phyloP scores from a whole-genome alignment of 1,140 invertebrate species.

The Eufriesea mexicana region DNA sequence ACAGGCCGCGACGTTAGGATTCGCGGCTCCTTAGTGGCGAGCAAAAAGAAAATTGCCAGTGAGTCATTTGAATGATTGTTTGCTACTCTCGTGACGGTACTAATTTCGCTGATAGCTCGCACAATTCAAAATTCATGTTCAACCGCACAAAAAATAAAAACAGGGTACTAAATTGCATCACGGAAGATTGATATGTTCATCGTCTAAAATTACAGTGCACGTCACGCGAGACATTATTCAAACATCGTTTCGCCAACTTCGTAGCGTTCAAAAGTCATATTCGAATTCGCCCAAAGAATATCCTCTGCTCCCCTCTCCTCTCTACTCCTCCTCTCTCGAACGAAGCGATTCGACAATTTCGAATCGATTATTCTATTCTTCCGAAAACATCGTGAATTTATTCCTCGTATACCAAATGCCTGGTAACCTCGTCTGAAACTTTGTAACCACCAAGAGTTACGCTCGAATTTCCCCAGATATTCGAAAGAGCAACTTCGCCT shows the following conservation, averaged over 20 bases:
- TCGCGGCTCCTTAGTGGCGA: neutral
- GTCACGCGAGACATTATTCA: neutral
- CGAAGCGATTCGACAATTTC: too few species aligned
- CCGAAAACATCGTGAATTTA: neutral
- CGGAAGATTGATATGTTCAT: constrained; percentile 3
- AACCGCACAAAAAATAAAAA: neutral
- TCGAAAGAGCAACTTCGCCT: neutral
- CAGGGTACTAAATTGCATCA: neutral
- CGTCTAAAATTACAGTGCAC: neutral
- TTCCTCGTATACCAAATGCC: neutral
- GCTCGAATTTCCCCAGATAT: neutral
- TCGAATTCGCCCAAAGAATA: neutral
- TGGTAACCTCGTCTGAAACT: neutral
- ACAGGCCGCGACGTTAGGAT: neutral
- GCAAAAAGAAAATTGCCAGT: neutral
- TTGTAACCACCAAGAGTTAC: neutral
- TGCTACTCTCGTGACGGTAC: neutral
- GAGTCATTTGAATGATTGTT: constrained; percentile 17
- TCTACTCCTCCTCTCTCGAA: too few species aligned
- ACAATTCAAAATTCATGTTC: constrained; percentile 8
- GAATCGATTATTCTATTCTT: too few species aligned
- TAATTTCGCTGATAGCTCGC: constrained; percentile 15
- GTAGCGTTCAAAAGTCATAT: neutral
- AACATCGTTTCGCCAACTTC: neutral
- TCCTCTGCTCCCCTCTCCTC: too few species aligned